Percentiles rank a stretch among this genome's conserved stretches.
Evolutionary conservation across 2,113 vertebrate genomes (phyloP).

Genomic region (Nycticorax nycticorax): DNA sequence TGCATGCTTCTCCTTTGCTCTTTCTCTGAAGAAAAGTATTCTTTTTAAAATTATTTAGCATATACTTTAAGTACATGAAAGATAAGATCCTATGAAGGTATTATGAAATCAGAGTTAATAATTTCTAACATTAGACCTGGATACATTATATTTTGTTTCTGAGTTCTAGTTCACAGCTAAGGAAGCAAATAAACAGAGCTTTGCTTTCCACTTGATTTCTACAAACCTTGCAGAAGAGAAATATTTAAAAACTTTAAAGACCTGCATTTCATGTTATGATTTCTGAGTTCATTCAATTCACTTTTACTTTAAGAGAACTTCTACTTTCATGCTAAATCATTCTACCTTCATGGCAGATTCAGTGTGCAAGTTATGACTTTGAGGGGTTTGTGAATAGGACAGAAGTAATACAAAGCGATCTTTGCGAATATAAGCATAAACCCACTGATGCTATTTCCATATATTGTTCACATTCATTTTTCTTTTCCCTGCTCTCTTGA

Average conservation of each 20-base stretch:
- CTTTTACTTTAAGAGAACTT: background rate
- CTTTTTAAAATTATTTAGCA: background rate
- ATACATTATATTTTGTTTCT: background rate
- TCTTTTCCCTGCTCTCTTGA: background rate
- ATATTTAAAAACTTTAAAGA: background rate
- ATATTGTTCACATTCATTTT: background rate
- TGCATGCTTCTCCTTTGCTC: background rate
- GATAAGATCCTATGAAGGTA: background rate
- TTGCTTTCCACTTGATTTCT: background rate
- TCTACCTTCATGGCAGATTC: background rate
- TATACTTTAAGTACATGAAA: background rate
- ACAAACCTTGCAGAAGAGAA: background rate
- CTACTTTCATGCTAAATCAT: background rate
- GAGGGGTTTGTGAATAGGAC: background rate
- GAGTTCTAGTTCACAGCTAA: background rate
- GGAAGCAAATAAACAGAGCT: background rate
- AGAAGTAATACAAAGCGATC: background rate
- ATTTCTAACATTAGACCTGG: background rate
- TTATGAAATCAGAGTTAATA: background rate
- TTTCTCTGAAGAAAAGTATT: background rate
- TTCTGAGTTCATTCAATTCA: background rate
- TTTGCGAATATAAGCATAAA: accelerated
- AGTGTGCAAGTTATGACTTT: background rate
- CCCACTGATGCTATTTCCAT: background rate
- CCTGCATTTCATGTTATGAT: background rate